Evolutionary conservation across 2,797 vertebrate species (phyloP), one percentile per base, ranked within the genome.

Genomic region (Spinibarbus caldwelli): DNA sequence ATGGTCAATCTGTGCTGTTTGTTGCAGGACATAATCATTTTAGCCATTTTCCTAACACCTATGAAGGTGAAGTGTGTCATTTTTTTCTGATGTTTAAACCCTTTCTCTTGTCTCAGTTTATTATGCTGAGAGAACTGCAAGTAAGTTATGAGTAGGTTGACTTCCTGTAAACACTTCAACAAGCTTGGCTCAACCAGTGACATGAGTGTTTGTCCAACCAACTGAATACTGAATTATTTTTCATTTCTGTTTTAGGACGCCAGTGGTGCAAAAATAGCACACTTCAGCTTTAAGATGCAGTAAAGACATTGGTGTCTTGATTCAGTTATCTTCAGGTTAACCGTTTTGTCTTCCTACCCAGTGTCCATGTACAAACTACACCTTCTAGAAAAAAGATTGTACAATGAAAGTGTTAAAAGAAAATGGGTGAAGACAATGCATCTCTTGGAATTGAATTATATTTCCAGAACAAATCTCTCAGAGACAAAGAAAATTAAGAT

Each of bases 371-470:
- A 52, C 17, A 47, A 66, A 68, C 47, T 52, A 62, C 6, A 31
- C 31, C 31, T 70, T 81, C 41, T 47, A 19, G n/a, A n/a, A n/a
- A 76, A 47, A 47, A 34, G n/a, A 66, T 29, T 76, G 17, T 8
- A 68, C 21, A 12, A 9, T 75, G 59, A 54, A 49, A 64, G n/a
- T 34, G 34, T 52, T 66, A 8, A 29, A 67, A 23, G 59, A 49
- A 59, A 47, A 34, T 71, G 14, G 29, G 54, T 43, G 77, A 87
- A 81, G 34, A 77, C 47, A 68, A 54, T 78, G 41, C 26, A n/a
- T 75, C 79, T 82, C 31, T 81, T 66, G 79, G n/a, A 87, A 82
- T 66, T 62, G 17, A 72, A 76, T 82, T 85, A 52, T 78, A 62
- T 72, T 86, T 64, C 66, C 26, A 70, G 45, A 80, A 68, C 38